Evolutionary conservation across 30 jellyfish, hydroid and myxozoan genomes (phyloP), one percentile per base, ranked within the genome.

Genomic region (Mastigias papua): DNA sequence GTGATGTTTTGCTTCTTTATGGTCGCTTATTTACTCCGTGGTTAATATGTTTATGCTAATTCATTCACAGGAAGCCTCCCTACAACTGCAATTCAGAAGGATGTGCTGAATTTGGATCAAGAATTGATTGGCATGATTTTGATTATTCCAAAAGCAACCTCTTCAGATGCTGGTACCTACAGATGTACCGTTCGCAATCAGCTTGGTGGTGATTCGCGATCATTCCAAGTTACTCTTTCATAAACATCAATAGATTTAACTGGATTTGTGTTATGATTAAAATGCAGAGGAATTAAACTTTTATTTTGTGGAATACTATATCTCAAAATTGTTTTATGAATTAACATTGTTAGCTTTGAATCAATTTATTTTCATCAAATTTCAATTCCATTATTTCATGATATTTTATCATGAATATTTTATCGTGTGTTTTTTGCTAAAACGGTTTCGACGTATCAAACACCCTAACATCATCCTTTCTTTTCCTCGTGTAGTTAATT

Each of bases 101-200:
- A 62, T 34, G 88, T 77, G 27, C 66, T 85, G 76, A 73, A 72
- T 64, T 27, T 54, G 7, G 88, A 85, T 30, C 82, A 69, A 26
- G 70, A 73, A 0, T 68, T 70, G 65, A 73, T 85, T 29, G 94
- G 94, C 0, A 85, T 85, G 94, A 77, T 85, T 20, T 66, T 85
- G 65, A 32, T 85, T 35, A n/a, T 85, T 22, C 82, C 82, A 22
- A 69, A 48, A 17, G 88, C 83, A 9, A 32, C 83, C 1, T 28
- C 83, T 13, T 28, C 88, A 30, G 76, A 85, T 73, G 78, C 94
- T 0, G 94, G 94, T 49, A 51, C 94, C 58, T 85, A 85, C 58
- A 49, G 78, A 37, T 85, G 94, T 77, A 48, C 30, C 16, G 87
- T 66, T 9, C 73, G 48, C 22, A 85, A 85, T 48, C 73, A 34